phyloP scores from a whole-genome alignment of 2,113 vertebrate species.

The Naja naja region DNA sequence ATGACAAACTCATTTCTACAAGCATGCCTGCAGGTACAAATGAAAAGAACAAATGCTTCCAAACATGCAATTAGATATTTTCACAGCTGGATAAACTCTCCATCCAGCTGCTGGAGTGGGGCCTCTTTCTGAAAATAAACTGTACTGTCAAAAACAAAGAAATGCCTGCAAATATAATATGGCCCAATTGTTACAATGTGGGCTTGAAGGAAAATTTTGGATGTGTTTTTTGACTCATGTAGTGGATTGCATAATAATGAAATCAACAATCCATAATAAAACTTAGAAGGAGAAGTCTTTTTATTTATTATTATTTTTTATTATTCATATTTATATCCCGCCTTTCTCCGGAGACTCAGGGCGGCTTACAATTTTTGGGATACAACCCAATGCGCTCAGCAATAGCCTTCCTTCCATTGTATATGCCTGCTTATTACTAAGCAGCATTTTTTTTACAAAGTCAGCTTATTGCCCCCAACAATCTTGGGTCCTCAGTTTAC shows the following conservation, averaged over 20 bases:
- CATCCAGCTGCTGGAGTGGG: constrained; percentile 33
- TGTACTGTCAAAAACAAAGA: background rate
- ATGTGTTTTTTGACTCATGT: background rate
- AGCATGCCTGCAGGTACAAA: constrained; percentile 25
- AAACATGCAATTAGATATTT: background rate
- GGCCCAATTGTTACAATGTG: background rate
- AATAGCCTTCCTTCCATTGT: no score
- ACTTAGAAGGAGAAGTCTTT: background rate
- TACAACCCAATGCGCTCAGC: no score
- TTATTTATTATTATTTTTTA: no score
- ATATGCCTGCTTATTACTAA: no score
- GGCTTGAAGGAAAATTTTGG: background rate
- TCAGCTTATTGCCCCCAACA: no score
- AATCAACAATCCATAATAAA: background rate
- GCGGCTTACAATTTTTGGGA: no score
- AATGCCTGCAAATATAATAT: background rate
- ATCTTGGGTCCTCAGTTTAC: no score
- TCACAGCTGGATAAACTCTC: background rate
- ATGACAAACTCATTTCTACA: constrained; percentile 14
- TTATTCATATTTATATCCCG: no score
- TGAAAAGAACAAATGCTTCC: constrained; percentile 45
- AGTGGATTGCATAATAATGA: background rate
- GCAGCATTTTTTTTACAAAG: no score
- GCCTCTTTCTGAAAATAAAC: constrained; percentile 34
- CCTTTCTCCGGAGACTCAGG: no score